Percentiles rank a stretch among this genome's conserved stretches.
phyloP scores from a whole-genome alignment of 2,888 invertebrate genomes.

The Cyaniris semiargus region DNA sequence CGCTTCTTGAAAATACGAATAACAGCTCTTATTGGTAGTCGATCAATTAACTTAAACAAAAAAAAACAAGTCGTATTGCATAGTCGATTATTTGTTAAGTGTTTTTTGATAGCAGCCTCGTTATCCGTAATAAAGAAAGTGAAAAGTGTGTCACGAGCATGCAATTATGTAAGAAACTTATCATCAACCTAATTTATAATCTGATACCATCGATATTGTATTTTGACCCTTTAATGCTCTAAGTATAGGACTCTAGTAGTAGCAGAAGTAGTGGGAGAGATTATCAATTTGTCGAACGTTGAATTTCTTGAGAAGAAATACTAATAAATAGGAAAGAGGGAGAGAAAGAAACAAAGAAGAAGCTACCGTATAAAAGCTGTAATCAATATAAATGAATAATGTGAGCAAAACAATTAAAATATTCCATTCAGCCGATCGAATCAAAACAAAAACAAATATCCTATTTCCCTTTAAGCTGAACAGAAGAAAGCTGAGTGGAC shows the following conservation, averaged over 20 bases:
- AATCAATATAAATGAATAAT: not conserved
- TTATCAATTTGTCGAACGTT: not conserved
- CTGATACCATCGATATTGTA: not conserved
- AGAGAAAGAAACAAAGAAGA: not conserved
- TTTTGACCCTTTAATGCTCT: not conserved
- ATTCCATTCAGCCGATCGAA: not conserved
- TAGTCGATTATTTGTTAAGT: not conserved
- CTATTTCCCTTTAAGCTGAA: not conserved
- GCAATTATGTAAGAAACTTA: slow-evolving; percentile 20
- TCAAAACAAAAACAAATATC: slow-evolving; percentile 21
- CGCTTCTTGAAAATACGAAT: not conserved
- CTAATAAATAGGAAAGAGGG: not conserved
- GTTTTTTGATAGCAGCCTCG: slow-evolving; percentile 5
- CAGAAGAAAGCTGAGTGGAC: not conserved
- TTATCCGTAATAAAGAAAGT: slow-evolving; percentile 26
- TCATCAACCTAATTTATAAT: slow-evolving; percentile 29
- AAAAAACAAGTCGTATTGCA: not conserved
- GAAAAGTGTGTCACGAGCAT: slow-evolving; percentile 1
- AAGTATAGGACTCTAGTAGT: not conserved
- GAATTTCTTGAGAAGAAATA: not conserved
- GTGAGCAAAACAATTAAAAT: not conserved
- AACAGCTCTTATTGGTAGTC: not conserved
- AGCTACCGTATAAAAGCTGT: not conserved
- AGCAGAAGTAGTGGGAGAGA: no score
- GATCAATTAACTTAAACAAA: not conserved